Evolutionary conservation across 2,888 invertebrate species (phyloP).

Genomic region (Mayetiola destructor): DNA sequence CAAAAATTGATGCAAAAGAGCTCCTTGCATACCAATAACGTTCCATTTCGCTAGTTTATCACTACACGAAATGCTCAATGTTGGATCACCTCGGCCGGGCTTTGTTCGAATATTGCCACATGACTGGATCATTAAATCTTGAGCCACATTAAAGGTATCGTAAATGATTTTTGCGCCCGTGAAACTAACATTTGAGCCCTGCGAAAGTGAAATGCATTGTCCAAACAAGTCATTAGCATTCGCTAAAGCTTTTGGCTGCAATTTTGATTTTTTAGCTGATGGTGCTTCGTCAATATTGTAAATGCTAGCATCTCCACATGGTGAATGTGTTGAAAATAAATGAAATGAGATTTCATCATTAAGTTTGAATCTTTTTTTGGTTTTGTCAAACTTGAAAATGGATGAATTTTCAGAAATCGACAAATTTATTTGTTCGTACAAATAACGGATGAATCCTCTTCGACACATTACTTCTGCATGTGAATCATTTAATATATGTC

Average conservation of each 20-base stretch:
- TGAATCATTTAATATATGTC: conserved; percentile 70
- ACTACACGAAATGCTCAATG: conserved; percentile 82
- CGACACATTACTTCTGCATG: conserved; percentile 84
- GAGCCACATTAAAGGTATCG: conserved; percentile 27
- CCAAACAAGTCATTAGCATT: conserved; percentile 23
- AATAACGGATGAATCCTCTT: conserved; percentile 63
- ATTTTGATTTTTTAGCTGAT: background rate
- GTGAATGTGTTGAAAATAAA: conserved; percentile 74
- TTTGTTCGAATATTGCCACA: conserved; percentile 66
- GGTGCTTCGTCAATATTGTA: conserved; percentile 29
- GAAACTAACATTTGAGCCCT: background rate
- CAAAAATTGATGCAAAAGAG: conserved; percentile 54
- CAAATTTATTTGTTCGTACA: conserved; percentile 48
- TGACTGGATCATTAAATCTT: conserved; percentile 48
- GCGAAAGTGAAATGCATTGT: background rate
- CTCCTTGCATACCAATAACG: conserved; percentile 70
- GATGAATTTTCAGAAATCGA: conserved; percentile 26
- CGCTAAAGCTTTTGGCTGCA: background rate
- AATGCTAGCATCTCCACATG: conserved; percentile 90
- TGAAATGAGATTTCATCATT: conserved; percentile 52
- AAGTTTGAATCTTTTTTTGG: conserved; percentile 35
- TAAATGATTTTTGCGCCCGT: conserved; percentile 19
- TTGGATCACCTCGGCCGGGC: conserved; percentile 80
- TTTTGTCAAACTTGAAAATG: conserved; percentile 20
- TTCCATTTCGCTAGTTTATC: conserved; percentile 89